A percentile compares a stretch with the other conserved stretches of the same genome.
phyloP scores from a whole-genome alignment of 2,113 vertebrate genomes.

The Ciconia maguari region DNA sequence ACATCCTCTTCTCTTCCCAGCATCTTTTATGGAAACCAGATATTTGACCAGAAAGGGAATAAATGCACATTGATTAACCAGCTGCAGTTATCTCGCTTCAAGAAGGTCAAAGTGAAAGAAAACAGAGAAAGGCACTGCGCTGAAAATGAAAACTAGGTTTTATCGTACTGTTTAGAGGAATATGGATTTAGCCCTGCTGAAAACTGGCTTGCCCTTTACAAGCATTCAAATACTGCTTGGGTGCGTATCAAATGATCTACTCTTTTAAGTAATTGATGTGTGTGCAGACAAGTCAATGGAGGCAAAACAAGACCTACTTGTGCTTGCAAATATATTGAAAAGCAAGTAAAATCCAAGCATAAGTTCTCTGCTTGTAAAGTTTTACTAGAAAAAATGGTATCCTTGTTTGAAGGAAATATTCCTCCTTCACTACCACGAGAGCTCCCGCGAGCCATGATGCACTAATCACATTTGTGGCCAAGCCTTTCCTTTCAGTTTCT shows the following conservation, averaged over 20 bases:
- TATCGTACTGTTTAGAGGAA: background rate
- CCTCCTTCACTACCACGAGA: background rate
- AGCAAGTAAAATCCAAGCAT: background rate
- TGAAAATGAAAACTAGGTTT: background rate
- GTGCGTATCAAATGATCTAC: background rate
- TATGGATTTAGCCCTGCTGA: background rate
- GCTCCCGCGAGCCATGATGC: too few relatives aligned
- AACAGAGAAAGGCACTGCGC: background rate
- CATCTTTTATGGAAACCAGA: background rate
- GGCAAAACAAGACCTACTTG: background rate
- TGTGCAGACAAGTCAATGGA: background rate
- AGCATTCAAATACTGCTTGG: background rate
- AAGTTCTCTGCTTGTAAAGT: background rate
- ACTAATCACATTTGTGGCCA: background rate
- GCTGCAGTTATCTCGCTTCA: background rate
- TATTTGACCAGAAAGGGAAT: background rate
- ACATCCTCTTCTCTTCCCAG: background rate
- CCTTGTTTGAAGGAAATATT: background rate
- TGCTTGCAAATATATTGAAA: background rate
- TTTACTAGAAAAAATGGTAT: background rate
- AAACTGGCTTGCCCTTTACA: background rate
- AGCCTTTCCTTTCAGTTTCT: background rate
- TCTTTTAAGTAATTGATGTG: background rate
- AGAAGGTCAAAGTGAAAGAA: background rate
- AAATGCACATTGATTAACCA: background rate